Evolutionary conservation across 2,888 invertebrate species (phyloP).

Genomic region (Ophioninae sp.): DNA sequence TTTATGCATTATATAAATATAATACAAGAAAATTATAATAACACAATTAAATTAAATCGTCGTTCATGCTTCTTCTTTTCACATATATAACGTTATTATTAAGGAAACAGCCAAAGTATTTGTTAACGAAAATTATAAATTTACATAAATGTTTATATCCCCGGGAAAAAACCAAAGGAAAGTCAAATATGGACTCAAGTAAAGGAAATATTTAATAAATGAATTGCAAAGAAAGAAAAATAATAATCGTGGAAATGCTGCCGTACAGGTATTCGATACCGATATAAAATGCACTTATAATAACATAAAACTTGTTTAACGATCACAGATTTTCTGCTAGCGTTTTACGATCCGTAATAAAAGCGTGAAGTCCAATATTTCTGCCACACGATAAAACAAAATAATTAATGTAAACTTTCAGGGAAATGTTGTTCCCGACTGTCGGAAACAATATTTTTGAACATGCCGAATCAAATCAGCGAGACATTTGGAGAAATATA

Average conservation of each 20-base stretch:
- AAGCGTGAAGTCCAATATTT: background rate
- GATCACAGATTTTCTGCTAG: background rate
- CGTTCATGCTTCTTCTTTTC: too few species aligned
- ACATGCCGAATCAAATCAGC: constrained; percentile 17
- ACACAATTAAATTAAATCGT: too few species aligned
- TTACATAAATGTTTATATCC: background rate
- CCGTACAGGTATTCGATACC: background rate
- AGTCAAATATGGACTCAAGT: background rate
- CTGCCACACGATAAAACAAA: background rate
- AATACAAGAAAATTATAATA: too few species aligned
- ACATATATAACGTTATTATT: too few species aligned
- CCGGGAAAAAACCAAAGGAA: too few species aligned
- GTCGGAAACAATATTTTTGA: background rate
- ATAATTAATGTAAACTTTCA: background rate
- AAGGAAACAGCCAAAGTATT: background rate
- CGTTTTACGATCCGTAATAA: constrained; percentile 2
- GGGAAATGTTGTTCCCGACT: background rate
- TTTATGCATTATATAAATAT: too few species aligned
- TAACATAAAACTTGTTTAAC: background rate
- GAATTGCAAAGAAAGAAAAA: background rate
- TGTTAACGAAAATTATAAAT: background rate
- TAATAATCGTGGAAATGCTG: background rate
- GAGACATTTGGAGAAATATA: background rate
- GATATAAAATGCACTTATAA: background rate
- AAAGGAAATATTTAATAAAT: background rate